Evolutionary conservation across 2,113 vertebrate genomes (phyloP), one percentile per base, ranked within the genome.

Genomic region (Poecilia latipinna): DNA sequence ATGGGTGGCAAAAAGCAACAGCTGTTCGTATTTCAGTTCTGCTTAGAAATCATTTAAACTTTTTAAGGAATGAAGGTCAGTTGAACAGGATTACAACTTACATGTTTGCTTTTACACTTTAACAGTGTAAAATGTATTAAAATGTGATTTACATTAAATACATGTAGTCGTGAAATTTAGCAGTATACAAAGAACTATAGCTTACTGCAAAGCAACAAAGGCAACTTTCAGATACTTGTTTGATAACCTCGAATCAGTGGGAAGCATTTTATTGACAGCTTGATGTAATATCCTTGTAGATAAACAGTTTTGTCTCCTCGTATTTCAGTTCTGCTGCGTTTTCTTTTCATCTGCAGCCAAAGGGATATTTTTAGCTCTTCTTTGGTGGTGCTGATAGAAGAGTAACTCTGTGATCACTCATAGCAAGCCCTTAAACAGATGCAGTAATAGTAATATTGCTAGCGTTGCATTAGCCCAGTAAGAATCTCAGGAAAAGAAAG

Each of bases 351-450:
- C 77, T 77, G 2, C 65, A 70, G n/a, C 3, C 44, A 12, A 31
- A 1, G 0, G 28, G 48, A 4, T 79, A 86, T 77, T 87, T 84
- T 84, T 85, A 88, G 80, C 79, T 32, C 29, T 39, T 65, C 7
- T 66, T 17, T 51, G 71, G 13, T 78, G 78, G 79, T 68, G 74
- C 66, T 83, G 82, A 86, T 86, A 71, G 51, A 65, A 82, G 37
- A 54, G 33, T 60, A 51, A 77, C 61, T 66, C 68, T 67, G 60
- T 78, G 63, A 35, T 79, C 35, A 63, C 65, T 75, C 76, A 65
- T 69, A 63, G 65, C 26, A 73, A 63, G 70, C 42, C 12, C 75
- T 75, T 26, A 24, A 74, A 69, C 42, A 64, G 51, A 17, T 5
- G 39, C 11, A 39, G 28, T 37, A 13, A 12, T 39, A 28, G 24